Evolutionary conservation across 2,888 invertebrate species (phyloP), one percentile per base, ranked within the genome.

Genomic region (Phalera bucephala): DNA sequence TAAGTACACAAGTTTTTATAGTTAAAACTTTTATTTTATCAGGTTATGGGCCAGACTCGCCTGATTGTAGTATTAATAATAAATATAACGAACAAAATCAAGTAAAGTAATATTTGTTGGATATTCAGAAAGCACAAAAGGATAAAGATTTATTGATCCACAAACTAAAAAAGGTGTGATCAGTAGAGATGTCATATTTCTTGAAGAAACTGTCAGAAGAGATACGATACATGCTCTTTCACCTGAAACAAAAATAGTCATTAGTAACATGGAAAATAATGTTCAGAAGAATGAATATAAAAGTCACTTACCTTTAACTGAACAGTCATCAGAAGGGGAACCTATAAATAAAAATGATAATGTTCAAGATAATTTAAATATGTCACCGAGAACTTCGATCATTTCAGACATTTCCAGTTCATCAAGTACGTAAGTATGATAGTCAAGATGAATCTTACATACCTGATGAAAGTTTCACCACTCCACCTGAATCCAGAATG

Each of bases 121-220:
- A 1, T 35, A 35, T 10, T 11, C 15, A 12, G 29, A 35, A 5
- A 1, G 23, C 10, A 25, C 17, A 15, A 35, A 35, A 17, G 35
- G 29, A 15, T 35, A 23, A 14, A 5, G 29, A 3, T 35, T 35
- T 28, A 27, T 33, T 21, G 14, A 26, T 12, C 33, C 25, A 7
- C 17, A 33, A 11, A 33, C 1, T 17, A 33, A 25, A 1, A 12
- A 26, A 26, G 13, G 5, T n/a, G n/a, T n/a, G n/a, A n/a, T n/a
- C n/a, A n/a, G n/a, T n/a, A n/a, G n/a, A n/a, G n/a, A n/a, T n/a
- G 11, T 17, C 1, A 6, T 9, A 14, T 14, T 23, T 10, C 14
- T 23, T n/a, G 32, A 32, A 32, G 14, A 8, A 12, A 13, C 7
- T 3, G 21, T 31, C 13, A 21, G 21, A 22, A 31, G 13, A 5